Evolutionary conservation across 1,140 invertebrate species (phyloP).

Genomic region (fruit fly (Drosophila melanogaster)): Release_6_plus_ISO1_MT NC_004354.4:2756001-2756500

Average conservation of each 20-base stretch:
- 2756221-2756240: background rate
- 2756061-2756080: background rate
- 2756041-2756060: background rate
- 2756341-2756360: conserved; percentile 60
- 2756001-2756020: conserved; percentile 18
- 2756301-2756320: background rate
- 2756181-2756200: too few relatives aligned
- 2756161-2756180: too few relatives aligned
- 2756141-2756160: too few relatives aligned
- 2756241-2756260: conserved; percentile 13
- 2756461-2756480: conserved; percentile 72
- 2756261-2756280: background rate
- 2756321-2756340: conserved; percentile 55
- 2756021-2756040: background rate
- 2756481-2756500: conserved; percentile 24
- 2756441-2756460: conserved; percentile 67
- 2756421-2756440: conserved; percentile 44
- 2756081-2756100: too few relatives aligned
- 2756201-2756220: background rate
- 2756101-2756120: too few relatives aligned
- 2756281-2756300: conserved; percentile 9
- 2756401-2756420: background rate
- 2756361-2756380: conserved; percentile 41
- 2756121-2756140: too few relatives aligned
- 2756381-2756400: background rate